Conservation (phyloP, 2,888 invertebrate genomes). For the Gari tellinella region DNA sequence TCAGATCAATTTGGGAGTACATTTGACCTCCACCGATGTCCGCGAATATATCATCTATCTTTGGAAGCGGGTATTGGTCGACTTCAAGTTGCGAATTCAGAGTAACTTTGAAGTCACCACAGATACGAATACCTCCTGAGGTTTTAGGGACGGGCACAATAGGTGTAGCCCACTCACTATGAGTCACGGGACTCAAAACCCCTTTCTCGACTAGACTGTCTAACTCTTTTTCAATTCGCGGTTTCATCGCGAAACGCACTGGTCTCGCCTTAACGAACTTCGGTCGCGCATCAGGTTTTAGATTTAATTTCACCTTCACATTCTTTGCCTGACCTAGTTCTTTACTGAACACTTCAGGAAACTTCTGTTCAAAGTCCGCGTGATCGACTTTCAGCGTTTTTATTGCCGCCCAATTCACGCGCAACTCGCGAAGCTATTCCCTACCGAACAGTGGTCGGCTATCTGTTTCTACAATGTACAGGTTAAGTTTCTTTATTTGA, state of each 20-base stretch:
- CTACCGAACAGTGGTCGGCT: slow-evolving; percentile 47
- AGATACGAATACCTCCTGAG: slow-evolving; percentile 56
- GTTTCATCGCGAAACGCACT: slow-evolving; percentile 50
- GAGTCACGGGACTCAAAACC: slow-evolving; percentile 43
- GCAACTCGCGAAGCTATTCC: slow-evolving; percentile 37
- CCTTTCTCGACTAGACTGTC: slow-evolving; percentile 26
- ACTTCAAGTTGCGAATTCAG: slow-evolving; percentile 69
- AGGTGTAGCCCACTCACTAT: slow-evolving; percentile 66
- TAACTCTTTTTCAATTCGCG: slow-evolving; percentile 53
- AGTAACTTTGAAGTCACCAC: slow-evolving; percentile 71
- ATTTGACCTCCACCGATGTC: slow-evolving; percentile 43
- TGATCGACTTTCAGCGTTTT: slow-evolving; percentile 18
- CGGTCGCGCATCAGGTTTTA: slow-evolving; percentile 36
- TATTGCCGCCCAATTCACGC: slow-evolving; percentile 33
- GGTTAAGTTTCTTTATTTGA: slow-evolving; percentile 8
- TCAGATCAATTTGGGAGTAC: slow-evolving; percentile 67
- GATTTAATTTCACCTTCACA: slow-evolving; percentile 27
- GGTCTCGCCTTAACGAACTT: slow-evolving; percentile 49
- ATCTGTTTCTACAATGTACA: slow-evolving; percentile 41
- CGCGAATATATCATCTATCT: slow-evolving; percentile 69
- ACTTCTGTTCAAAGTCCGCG: slow-evolving; percentile 11
- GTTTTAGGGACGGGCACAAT: slow-evolving; percentile 58
- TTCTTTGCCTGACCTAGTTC: slow-evolving; percentile 27
- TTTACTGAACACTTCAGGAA: slow-evolving; percentile 15
- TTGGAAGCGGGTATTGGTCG: slow-evolving; percentile 71